Base-by-base conservation (phyloP, 2,888 invertebrate species). In the Pasiphila rectangulata region DNA sequence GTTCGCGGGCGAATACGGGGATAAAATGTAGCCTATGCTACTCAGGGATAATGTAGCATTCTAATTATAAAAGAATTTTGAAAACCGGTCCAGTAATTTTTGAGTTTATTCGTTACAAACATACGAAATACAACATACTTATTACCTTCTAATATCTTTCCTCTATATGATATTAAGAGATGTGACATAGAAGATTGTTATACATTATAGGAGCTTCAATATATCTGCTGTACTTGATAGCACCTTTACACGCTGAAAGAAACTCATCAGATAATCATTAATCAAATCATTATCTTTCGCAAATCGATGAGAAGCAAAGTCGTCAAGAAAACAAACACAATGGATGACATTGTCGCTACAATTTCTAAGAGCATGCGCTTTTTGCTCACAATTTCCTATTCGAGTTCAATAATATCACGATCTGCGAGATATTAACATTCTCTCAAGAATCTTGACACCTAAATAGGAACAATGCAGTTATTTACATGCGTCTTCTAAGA, bases 221-320 rank as follows among this genome's bases (percentile, higher is more conserved):
- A n/a, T n/a, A n/a, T n/a, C n/a, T n/a, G n/a, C 4, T 9, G 4
- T 24, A 1, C 4, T 24, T 24, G 1, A 24, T 10, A 7, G 0
- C 12, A 12, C 10, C 12, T 25, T 6, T 12, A 10, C 3, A 15
- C 24, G 3, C 2, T 12, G 2, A 12, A 20, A 27, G 4, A 45
- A 45, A 13, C 23, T 39, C 24, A 40, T 43, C 29, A 13, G 6
- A 0, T 19, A 10, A 49, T 35, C 39, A 39, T 42, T 39, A 27
- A 51, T 49, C 48, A 30, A 41, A 53, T 53, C 7, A 27, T 32
- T 53, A 45, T 47, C 59, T 59, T 59, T 59, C 59, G 40, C 27
- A 55, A 50, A 48, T 46, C 51, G 52, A 42, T 58, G 52, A 39
- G 54, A 54, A 54, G 37, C 19, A 10, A 45, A 42, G 46, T 40